Percentiles rank a stretch among this genome's conserved stretches.
phyloP scores from a whole-genome alignment of 2,888 invertebrate genomes.

The Phlogophora meticulosa region DNA sequence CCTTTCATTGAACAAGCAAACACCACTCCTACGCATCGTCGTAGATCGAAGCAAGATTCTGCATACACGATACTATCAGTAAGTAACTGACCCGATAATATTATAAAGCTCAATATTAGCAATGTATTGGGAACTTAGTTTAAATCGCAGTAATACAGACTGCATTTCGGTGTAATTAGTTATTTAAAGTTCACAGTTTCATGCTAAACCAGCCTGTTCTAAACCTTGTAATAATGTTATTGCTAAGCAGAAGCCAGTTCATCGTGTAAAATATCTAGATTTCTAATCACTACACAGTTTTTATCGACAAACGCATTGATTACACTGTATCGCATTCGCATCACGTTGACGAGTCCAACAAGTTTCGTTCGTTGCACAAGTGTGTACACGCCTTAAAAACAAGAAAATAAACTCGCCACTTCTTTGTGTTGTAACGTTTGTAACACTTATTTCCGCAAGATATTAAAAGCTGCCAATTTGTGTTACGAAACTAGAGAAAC shows the following conservation, averaged over 20 bases:
- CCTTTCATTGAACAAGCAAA: not conserved
- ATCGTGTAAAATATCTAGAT: not conserved
- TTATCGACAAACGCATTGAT: conserved; percentile 13
- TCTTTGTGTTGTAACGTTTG: conserved; percentile 58
- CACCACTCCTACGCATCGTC: not conserved
- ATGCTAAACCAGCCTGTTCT: not conserved
- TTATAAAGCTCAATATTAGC: not conserved
- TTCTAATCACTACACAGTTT: not conserved
- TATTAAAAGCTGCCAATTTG: conserved; percentile 60
- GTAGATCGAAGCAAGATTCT: not conserved
- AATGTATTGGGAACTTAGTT: not conserved
- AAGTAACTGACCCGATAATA: not conserved
- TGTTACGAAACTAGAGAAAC: conserved; percentile 53
- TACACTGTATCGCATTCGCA: conserved; percentile 37
- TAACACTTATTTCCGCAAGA: conserved; percentile 65
- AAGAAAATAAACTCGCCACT: conserved; percentile 52
- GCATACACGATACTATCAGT: not conserved
- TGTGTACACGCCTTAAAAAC: conserved; percentile 58
- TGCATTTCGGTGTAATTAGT: not conserved
- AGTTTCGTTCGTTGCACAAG: conserved; percentile 55
- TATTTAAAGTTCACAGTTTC: conserved; percentile 7
- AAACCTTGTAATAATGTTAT: no score
- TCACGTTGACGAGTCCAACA: conserved; percentile 41
- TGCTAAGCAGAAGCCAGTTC: not conserved
- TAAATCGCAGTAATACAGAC: not conserved